Percentiles rank a stretch among this genome's conserved stretches.
Conservation (phyloP, 2,888 invertebrate species). For the Apodemia mormo region DNA sequence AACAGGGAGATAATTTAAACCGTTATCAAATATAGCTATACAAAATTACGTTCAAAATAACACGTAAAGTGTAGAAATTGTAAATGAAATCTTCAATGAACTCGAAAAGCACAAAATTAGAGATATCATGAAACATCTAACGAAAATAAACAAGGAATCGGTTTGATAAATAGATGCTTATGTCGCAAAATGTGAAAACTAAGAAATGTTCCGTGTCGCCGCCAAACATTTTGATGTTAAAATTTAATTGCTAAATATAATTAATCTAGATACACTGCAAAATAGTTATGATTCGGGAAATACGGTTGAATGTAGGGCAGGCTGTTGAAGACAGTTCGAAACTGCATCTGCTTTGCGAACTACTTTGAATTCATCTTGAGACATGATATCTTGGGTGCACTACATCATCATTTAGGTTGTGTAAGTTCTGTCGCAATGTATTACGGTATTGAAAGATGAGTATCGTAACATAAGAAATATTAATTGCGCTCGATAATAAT, state of each 20-base stretch:
- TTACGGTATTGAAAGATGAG: slow-evolving; percentile 39
- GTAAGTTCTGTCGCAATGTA: slow-evolving; percentile 36
- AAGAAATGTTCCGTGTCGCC: slow-evolving; percentile 67
- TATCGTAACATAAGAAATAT: slow-evolving; percentile 43
- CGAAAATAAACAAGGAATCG: slow-evolving; percentile 18
- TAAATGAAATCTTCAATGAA: slow-evolving; percentile 14
- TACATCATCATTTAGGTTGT: slow-evolving; percentile 20
- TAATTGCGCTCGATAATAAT: slow-evolving; percentile 48
- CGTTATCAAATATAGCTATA: not conserved
- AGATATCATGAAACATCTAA: slow-evolving; percentile 16
- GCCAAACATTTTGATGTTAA: slow-evolving; percentile 67
- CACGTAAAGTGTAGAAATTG: not conserved
- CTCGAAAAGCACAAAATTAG: slow-evolving; percentile 12
- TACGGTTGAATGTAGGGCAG: slow-evolving; percentile 41
- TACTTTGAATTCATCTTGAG: slow-evolving; percentile 23
- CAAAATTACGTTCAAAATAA: not conserved
- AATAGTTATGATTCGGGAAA: slow-evolving; percentile 55
- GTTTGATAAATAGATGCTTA: slow-evolving; percentile 58
- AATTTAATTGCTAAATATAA: slow-evolving; percentile 76
- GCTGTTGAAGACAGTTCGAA: slow-evolving; percentile 29
- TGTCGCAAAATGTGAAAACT: slow-evolving; percentile 57
- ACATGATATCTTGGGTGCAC: slow-evolving; percentile 15
- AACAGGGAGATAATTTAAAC: no score
- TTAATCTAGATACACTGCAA: slow-evolving; percentile 58
- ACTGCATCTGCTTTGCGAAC: slow-evolving; percentile 30